phyloP scores from a whole-genome alignment of 2,797 vertebrate genomes.

The Acanthurus leucopareius region DNA sequence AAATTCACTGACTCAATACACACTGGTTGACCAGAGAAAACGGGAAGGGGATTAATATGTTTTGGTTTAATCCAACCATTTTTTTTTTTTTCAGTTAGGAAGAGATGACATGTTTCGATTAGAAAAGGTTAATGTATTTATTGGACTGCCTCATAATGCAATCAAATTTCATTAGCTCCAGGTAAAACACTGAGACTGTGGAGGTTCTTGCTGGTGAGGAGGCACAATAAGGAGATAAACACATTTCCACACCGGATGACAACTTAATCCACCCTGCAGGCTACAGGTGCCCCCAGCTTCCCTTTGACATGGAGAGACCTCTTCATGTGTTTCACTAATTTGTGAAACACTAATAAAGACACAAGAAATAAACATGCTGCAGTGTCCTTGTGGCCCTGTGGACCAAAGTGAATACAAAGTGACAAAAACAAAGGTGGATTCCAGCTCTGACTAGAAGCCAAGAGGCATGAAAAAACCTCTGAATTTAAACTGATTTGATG shows the following conservation, averaged over 20 bases:
- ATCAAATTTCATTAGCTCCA: conserved; percentile 66
- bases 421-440: conserved; percentile 7
- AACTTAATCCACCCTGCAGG: conserved; percentile 52
- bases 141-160: conserved; percentile 69
- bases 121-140: conserved; percentile 82
- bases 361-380: background rate
- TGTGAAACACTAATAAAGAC: background rate
- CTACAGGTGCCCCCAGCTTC: conserved; percentile 49
- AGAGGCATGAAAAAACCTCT: too few species aligned
- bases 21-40: conserved; percentile 18
- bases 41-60: conserved; percentile 44
- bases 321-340: conserved; percentile 32
- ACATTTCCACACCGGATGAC: conserved; percentile 62
- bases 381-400: background rate
- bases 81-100: conserved; percentile 52
- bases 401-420: background rate
- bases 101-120: conserved; percentile 68
- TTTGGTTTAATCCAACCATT: conserved; percentile 63
- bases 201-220: conserved; percentile 55
- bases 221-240: conserved; percentile 44
- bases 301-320: conserved; percentile 12
- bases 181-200: conserved; percentile 64
- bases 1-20: conserved; percentile 49
- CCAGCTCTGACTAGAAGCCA: background rate
- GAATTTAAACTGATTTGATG: too few species aligned